Percentiles rank a stretch among this genome's conserved stretches.
These are phyloP conservation scores for Hesperophylax magnus DNA, from an alignment of 1,140 invertebrate genomes.

Conservation along the genomic window DNA sequence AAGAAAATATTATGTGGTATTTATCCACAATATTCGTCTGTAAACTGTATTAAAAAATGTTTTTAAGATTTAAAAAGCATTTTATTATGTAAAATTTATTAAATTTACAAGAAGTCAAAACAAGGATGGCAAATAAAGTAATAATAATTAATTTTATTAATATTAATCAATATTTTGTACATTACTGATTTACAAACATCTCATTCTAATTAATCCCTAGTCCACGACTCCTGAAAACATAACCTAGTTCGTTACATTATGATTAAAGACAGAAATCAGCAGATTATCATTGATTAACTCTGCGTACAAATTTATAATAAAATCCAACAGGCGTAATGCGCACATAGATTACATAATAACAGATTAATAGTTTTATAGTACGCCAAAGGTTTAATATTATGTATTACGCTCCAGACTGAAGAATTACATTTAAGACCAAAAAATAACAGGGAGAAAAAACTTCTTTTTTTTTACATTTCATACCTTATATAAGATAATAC, in stretches of 20 bases:
- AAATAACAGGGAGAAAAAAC: not conserved
- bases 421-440: conserved; percentile 17
- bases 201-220: conserved; percentile 37
- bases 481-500: conserved; percentile 34
- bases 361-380: not conserved
- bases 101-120: not conserved
- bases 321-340: not conserved
- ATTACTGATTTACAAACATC: conserved; percentile 41
- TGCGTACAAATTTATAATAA: not conserved
- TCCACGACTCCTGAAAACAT: not conserved
- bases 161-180: conserved; percentile 16
- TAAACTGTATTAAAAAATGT: not conserved
- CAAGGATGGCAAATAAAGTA: conserved; percentile 15
- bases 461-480: not conserved
- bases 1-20: too few relatives aligned
- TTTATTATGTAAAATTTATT: conserved; percentile 1
- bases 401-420: not conserved
- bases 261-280: conserved; percentile 8
- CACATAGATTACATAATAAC: not conserved
- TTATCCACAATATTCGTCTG: not conserved
- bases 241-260: not conserved
- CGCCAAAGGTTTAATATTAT: not conserved
- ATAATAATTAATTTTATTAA: conserved; percentile 19
- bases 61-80: not conserved
- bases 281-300: not conserved